Conservation (phyloP, 2,888 invertebrate species). For the Bellardia bayeri region DNA sequence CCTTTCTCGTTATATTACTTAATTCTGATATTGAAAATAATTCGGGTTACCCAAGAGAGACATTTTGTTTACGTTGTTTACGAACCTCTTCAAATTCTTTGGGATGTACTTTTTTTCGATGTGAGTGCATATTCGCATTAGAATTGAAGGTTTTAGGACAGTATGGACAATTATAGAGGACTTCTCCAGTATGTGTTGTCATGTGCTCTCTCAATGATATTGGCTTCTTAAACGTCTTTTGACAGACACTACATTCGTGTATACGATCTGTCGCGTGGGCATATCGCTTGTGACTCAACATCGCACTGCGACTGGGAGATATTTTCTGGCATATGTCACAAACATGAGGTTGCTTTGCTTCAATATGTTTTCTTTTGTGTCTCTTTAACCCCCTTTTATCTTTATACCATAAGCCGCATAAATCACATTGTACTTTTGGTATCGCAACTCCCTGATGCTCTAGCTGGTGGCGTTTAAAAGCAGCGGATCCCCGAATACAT, state of each 20-base stretch:
- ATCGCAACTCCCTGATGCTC: conserved; percentile 80
- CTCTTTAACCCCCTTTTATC: conserved; percentile 82
- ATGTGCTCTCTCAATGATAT: conserved; percentile 79
- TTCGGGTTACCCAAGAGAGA: neutral
- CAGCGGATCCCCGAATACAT: conserved; percentile 81
- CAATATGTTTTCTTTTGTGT: conserved; percentile 82
- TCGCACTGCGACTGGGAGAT: conserved; percentile 81
- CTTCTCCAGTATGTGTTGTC: conserved; percentile 83
- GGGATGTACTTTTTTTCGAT: conserved; percentile 82
- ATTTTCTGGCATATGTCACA: conserved; percentile 83
- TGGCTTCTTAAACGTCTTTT: conserved; percentile 46
- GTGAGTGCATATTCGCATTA: conserved; percentile 83
- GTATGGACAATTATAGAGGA: conserved; percentile 82
- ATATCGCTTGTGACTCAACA: conserved; percentile 78
- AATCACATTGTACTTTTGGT: conserved; percentile 82
- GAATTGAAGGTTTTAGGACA: conserved; percentile 84
- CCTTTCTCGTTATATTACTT: no score
- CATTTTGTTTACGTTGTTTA: conserved; percentile 26
- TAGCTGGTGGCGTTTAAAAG: conserved; percentile 81
- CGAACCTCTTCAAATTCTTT: conserved; percentile 77
- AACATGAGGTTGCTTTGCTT: conserved; percentile 81
- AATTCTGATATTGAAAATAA: neutral
- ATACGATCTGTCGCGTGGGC: conserved; percentile 40
- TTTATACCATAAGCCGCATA: conserved; percentile 83
- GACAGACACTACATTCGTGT: conserved; percentile 47